phyloP scores from a whole-genome alignment of 2,888 invertebrate genomes.

The Punctoribates punctum region DNA sequence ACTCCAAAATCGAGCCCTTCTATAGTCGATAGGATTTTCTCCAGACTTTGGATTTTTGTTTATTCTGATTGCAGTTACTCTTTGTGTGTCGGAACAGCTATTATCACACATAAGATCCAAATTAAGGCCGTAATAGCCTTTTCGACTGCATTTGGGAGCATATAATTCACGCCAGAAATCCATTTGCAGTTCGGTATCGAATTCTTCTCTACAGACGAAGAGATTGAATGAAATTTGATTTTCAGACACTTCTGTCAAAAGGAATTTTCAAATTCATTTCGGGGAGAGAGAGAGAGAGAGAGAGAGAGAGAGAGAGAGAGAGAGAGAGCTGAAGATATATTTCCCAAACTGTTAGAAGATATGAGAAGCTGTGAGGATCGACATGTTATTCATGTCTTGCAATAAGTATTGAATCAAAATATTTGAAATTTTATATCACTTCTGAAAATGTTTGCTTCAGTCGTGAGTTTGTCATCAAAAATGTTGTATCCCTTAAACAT shows the following conservation, averaged over 20 bases:
- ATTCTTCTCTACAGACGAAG: too few relatives aligned
- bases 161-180: too few relatives aligned
- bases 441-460: not conserved
- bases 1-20: not conserved
- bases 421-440: slow-evolving; percentile 21
- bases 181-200: too few relatives aligned
- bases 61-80: not conserved
- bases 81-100: slow-evolving; percentile 1
- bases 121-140: too few relatives aligned
- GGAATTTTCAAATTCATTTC: too few relatives aligned
- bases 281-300: too few relatives aligned
- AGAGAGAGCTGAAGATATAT: not conserved
- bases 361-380: not conserved
- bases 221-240: too few relatives aligned
- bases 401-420: slow-evolving; percentile 7
- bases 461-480: slow-evolving; percentile 1
- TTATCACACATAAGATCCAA: not conserved
- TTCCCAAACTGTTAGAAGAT: not conserved
- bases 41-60: not conserved
- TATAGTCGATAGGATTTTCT: not conserved
- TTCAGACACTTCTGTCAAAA: too few relatives aligned
- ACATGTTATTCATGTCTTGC: not conserved
- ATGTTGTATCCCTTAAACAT: not conserved
- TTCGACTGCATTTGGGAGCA: too few relatives aligned
- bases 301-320: not conserved